Base-by-base conservation (phyloP, 2,888 invertebrate species). In the Parascotia fuliginaria region DNA sequence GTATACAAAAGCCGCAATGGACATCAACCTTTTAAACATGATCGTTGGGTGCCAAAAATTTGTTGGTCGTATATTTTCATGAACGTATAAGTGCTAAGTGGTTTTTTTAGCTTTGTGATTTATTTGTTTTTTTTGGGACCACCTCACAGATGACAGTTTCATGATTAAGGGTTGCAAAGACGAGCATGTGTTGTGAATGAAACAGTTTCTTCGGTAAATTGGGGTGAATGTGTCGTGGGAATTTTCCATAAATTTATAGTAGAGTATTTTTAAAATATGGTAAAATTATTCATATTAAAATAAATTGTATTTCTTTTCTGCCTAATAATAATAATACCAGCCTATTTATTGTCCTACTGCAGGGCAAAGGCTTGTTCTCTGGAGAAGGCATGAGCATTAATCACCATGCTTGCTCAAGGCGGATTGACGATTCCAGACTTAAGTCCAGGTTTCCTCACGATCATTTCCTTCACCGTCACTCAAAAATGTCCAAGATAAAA, bases 81-180 rank as follows among this genome's bases (percentile, higher is more conserved):
- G 65, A 69, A 65, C 67, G 61, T 70, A 55, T 75, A 65, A 71
- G 73, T 75, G 77, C 72, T 81, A 82, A 83, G 79, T 82, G 78
- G 73, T 79, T 77, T 77, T 74, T 70, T 65, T 54, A 47, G 64
- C 37, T 43, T 48, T 50, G 50, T 56, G 57, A 70, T 59, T 67
- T 77, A 52, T 62, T 56, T 49, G 22, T 27, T 75, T 81, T 79
- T 63, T 50, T 42, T 55, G 48, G 70, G 80, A 79, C 80, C 82
- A 81, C 80, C 81, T 70, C 63, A 49, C 66, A 48, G 60, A 68
- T 65, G 68, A 69, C 68, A 68, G 65, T 66, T 51, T 60, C 60
- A 58, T 77, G 79, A 77, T 79, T 75, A 71, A 75, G 73, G 68
- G 68, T 72, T 49, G 73, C 66, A 53, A 48, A 68, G 65, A 65